Conservation (phyloP, 2,113 vertebrate species). For the Petromus typicus region DNA sequence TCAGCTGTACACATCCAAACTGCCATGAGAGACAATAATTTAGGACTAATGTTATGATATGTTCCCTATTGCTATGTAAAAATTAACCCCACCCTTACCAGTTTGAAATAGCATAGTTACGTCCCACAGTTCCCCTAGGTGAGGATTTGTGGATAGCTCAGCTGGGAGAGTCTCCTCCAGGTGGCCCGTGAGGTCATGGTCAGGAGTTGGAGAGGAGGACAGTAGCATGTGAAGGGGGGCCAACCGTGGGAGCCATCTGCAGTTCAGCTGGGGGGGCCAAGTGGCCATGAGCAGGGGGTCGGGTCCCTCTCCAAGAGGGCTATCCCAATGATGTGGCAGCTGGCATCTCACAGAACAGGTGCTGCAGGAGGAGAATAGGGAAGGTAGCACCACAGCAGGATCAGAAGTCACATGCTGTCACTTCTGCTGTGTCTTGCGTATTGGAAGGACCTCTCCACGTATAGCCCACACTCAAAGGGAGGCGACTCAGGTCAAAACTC, state of each 20-base stretch:
- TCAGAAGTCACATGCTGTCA: not conserved
- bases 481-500: not conserved
- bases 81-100: not conserved
- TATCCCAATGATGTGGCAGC: rapidly evolving
- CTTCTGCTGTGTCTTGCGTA: not conserved
- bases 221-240: not conserved
- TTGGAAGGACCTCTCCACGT: not conserved
- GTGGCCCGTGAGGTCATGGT: rapidly evolving
- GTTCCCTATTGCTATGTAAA: not conserved
- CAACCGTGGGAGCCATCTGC: not conserved
- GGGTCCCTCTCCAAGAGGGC: rapidly evolving
- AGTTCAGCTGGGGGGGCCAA: not conserved
- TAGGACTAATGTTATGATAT: not conserved
- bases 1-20: not conserved
- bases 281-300: not conserved
- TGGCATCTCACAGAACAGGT: not conserved
- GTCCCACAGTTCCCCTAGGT: not conserved
- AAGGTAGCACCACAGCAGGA: rapidly evolving
- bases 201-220: rapidly evolving
- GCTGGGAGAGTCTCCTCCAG: too few species aligned
- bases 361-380: rapidly evolving
- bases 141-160: not conserved
- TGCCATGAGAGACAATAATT: not conserved
- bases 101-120: not conserved
- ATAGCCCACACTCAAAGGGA: not conserved